Base-by-base conservation (phyloP, 64 coral and sea anemone genomes). In the Stylophora pistillata region DNA sequence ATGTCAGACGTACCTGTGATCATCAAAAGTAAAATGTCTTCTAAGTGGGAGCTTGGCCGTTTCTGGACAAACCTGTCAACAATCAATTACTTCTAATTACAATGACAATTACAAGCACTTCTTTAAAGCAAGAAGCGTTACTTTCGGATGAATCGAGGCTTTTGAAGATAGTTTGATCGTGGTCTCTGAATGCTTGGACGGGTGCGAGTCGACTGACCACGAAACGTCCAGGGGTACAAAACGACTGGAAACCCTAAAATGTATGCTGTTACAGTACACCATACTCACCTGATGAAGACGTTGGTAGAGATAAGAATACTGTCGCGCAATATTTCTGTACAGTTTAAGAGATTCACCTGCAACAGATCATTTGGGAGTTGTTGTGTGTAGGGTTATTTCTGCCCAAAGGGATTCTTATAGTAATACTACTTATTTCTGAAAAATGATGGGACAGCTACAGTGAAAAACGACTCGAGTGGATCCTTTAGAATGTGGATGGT, bases 251-350 rank as follows among this genome's bases (percentile, higher is more conserved):
- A 47, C 80, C 69, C 52, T 84, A 68, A 27, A n/a, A 68, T 12
- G 64, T 68, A n/a, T 5, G 7, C 17, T n/a, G 17, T 61, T 61
- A 3, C 25, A 9, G 26, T 10, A 12, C 23, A 21, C 21, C 26
- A 32, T 0, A 60, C 80, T 47, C 18, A 70, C 80, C 33, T 84
- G 80, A 9, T 84, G 32, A 54, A 84, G 64, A 53, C 80, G 74
- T 85, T 98, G 90, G 74, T 94, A 89, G 66, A 98, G 91, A 56
- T 98, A 98, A 13, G 96, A 89, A 78, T 98, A 98, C 26, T 98
- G 96, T 23, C 92, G 90, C 65, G 96, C 89, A 69, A 98, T 98
- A 74, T 88, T 98, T 89, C 92, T 84, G 87, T 94, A 98, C 15
- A 91, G 79, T 29, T 94, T 98, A 15, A 98, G 72, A 53, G 92